Evolutionary conservation across 1,140 invertebrate species (phyloP), one percentile per base, ranked within the genome.

Genomic region (Marisa cornuarietis): DNA sequence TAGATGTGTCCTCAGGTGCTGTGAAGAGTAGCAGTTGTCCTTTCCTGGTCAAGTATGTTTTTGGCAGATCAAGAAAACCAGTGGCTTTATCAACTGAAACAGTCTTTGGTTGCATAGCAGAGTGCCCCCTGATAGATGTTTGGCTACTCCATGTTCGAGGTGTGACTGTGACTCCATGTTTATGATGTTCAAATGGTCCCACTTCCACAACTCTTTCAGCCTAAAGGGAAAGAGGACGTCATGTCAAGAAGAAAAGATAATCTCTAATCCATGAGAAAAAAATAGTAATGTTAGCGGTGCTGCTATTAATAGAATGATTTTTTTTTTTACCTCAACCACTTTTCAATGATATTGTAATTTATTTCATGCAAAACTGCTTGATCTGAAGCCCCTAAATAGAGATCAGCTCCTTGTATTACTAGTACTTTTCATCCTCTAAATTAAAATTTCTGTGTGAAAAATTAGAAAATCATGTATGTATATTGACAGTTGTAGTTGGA

Each of bases 21-120:
- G 87, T 80, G 74, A 88, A 90, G 71, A 89, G 76, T 42, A 88
- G 76, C n/a, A 89, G 77, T 18, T 88, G 87, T 49, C 89, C 89
- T 78, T 88, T 88, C 13, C 86, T 83, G 9, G 88, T 90, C 1
- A 86, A 78, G 61, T 79, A 87, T 14, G 88, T 90, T 79, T 88
- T 89, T 18, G 89, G 89, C 18, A 89, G 71, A 31, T 84, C 81
- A 31, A 88, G 49, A 68, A 20, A 51, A 79, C 24, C 86, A 78
- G 51, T 85, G 83, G 81, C 85, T 82, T 14, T 76, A 66, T 26
- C 26, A 54, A 68, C 68, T 13, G 68, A 68, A n/a, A 62, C 51
- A 22, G 76, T 61, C 31, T 18, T 54, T 66, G 24, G 52, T 24
- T 24, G 75, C 49, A 49, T 65, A 51, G 65, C 62, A 61, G 61